phyloP scores from a whole-genome alignment of 2,797 vertebrate genomes.

The Nannoperca obscura region DNA sequence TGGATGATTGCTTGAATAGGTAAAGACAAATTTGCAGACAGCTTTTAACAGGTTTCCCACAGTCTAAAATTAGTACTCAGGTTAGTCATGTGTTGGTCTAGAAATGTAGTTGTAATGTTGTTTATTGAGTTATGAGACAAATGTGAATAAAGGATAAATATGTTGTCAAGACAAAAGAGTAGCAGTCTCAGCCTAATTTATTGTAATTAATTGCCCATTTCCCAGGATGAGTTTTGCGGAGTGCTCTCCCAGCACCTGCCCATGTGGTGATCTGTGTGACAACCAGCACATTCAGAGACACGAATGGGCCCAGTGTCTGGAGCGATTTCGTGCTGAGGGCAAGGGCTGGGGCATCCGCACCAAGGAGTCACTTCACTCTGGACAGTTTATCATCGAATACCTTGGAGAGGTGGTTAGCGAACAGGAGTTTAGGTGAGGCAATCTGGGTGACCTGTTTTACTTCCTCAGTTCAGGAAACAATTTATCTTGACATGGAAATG shows the following conservation, averaged over 20 bases:
- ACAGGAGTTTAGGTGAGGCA: constrained; percentile 94
- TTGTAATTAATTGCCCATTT: neutral
- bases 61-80: neutral
- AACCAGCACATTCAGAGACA: constrained; percentile 98
- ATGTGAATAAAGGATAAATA: neutral
- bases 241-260: constrained; percentile 95
- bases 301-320: constrained; percentile 98
- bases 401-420: constrained; percentile 98
- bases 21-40: constrained; percentile 58
- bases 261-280: constrained; percentile 92
- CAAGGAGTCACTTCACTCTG: constrained; percentile 92
- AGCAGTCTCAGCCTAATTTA: neutral
- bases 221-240: constrained; percentile 98
- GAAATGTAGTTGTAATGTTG: neutral
- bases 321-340: constrained; percentile 96
- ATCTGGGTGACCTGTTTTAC: neutral
- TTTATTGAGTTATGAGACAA: neutral
- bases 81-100: neutral
- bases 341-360: constrained; percentile 99
- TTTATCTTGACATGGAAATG: constrained; percentile 9
- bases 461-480: neutral
- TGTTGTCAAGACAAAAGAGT: constrained; percentile 3
- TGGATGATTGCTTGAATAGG: constrained; percentile 98
- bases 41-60: neutral
- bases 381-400: constrained; percentile 99